Evolutionary conservation across 2,888 invertebrate genomes (phyloP).

Genomic region (Heliothis peltigera): DNA sequence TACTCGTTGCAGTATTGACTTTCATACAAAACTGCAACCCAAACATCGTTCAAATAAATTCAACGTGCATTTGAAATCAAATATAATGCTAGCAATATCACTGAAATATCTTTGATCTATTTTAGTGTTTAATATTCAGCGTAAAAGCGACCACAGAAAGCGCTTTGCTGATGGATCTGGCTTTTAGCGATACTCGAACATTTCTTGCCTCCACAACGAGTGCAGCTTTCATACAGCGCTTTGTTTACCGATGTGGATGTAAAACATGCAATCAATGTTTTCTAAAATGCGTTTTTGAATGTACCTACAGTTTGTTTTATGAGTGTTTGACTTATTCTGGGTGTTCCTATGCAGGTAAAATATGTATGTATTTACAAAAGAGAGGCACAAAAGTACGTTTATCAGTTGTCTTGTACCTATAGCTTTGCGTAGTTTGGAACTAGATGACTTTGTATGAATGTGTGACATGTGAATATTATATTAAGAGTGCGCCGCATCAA

Average conservation of each 20-base stretch:
- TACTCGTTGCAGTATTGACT: not conserved
- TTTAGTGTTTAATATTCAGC: slow-evolving; percentile 65
- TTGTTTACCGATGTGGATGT: slow-evolving; percentile 71
- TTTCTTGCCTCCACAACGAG: slow-evolving; percentile 65
- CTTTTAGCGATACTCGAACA: slow-evolving; percentile 71
- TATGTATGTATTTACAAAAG: too few species aligned
- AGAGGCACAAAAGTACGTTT: too few species aligned
- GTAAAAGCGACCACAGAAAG: slow-evolving; percentile 67
- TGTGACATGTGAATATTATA: too few species aligned
- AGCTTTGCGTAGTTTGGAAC: too few species aligned
- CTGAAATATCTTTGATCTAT: slow-evolving; percentile 50
- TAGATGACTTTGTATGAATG: too few species aligned
- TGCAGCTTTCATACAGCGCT: slow-evolving; percentile 65
- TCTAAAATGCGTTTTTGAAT: slow-evolving; percentile 58
- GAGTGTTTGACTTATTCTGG: not conserved
- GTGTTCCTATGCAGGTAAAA: too few species aligned
- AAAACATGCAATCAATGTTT: slow-evolving; percentile 67
- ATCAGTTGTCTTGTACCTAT: too few species aligned
- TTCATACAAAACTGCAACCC: not conserved
- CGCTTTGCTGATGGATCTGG: slow-evolving; percentile 70
- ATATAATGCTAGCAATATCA: slow-evolving; percentile 11
- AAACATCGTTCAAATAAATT: not conserved
- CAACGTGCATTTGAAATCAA: slow-evolving; percentile 8
- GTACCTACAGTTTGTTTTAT: not conserved
- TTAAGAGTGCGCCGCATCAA: too few species aligned